These are phyloP conservation scores for Gracilinanus agilis DNA, from an alignment of 2,113 vertebrate genomes.

Conservation along the genomic window DNA sequence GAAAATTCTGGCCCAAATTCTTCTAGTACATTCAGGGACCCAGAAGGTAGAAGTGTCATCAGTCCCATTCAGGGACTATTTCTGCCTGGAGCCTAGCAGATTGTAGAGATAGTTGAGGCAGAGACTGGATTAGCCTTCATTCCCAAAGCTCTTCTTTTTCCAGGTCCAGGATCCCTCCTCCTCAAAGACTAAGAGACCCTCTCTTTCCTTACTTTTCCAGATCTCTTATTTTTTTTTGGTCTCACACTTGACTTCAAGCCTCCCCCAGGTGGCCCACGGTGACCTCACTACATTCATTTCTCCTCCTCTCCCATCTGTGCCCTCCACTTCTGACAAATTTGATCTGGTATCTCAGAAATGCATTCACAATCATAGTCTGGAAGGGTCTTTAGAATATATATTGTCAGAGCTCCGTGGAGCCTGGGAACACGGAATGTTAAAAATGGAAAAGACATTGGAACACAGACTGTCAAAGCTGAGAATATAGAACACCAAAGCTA, in stretches of 20 bases:
- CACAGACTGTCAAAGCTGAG: not conserved
- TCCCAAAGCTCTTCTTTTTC: not conserved
- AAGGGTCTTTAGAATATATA: not conserved
- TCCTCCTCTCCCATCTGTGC: not conserved
- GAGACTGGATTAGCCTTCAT: not conserved
- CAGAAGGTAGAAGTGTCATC: not conserved
- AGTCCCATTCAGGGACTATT: not conserved
- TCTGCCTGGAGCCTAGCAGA: not conserved
- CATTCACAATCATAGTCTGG: not conserved
- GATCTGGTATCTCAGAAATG: not conserved
- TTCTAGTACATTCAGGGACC: not conserved
- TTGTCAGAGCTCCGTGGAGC: too few species aligned
- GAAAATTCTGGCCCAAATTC: not conserved
- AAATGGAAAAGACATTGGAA: too few species aligned
- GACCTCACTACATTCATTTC: not conserved
- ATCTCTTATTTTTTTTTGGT: not conserved
- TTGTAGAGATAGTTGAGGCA: not conserved
- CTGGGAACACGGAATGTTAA: too few species aligned
- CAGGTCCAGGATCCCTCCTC: not conserved
- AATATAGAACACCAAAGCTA: not conserved
- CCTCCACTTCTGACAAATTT: not conserved
- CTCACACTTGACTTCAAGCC: not conserved
- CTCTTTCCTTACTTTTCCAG: not conserved
- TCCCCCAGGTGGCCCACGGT: not conserved
- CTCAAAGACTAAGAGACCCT: not conserved